Percentiles rank a stretch among this genome's conserved stretches.
phyloP scores from a whole-genome alignment of 1,140 invertebrate species.

The Lanistes nyassanus region DNA sequence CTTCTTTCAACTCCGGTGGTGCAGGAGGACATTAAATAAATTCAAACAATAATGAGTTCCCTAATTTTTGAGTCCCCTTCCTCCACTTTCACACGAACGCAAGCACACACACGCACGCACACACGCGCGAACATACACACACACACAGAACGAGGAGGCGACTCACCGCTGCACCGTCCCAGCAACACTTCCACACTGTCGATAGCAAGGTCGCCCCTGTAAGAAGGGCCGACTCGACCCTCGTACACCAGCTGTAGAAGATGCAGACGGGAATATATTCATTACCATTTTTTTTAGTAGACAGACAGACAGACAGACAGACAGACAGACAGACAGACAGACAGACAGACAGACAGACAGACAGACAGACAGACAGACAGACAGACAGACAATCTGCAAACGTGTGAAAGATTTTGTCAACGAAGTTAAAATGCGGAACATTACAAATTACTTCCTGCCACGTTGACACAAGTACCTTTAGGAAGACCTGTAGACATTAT shows the following conservation, averaged over 20 bases:
- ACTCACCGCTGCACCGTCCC: conserved; percentile 13
- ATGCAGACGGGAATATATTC: background rate
- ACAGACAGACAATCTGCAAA: background rate
- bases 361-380: background rate
- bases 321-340: background rate
- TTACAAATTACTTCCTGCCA: no score
- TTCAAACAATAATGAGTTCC: background rate
- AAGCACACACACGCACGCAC: conserved; percentile 5
- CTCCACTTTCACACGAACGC: conserved; percentile 5
- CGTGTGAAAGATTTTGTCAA: no score
- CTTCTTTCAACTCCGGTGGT: background rate
- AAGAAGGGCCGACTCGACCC: background rate
- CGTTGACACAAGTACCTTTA: no score
- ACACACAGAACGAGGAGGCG: background rate
- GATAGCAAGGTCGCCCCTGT: conserved; percentile 19
- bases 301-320: background rate
- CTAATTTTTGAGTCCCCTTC: background rate
- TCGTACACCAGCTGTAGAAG: conserved; percentile 17
- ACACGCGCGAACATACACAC: conserved; percentile 11
- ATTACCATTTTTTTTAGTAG: background rate
- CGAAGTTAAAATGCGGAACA: no score
- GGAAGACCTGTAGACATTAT: no score
- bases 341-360: conserved; percentile 7
- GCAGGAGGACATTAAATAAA: background rate
- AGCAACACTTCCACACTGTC: conserved; percentile 15